phyloP scores from a whole-genome alignment of 2,888 invertebrate species.

The Rhagonycha lutea region DNA sequence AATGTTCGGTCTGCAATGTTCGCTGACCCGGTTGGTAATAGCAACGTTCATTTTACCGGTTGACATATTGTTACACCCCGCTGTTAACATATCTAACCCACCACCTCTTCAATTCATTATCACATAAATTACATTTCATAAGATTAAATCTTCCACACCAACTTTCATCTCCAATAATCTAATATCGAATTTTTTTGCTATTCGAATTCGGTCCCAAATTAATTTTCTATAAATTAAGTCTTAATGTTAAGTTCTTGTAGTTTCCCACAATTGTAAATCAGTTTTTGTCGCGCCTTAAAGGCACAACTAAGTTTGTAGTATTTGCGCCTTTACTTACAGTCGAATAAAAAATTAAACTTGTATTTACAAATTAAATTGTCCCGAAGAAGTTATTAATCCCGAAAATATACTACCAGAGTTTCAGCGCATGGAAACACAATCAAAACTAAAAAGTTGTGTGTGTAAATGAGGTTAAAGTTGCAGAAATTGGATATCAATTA shows the following conservation, averaged over 20 bases:
- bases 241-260: not conserved
- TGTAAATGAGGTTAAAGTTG: not conserved
- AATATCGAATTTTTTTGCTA: not conserved
- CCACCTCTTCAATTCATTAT: conserved; percentile 26
- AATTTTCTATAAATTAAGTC: not conserved
- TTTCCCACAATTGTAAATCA: not conserved
- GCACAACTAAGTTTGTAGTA: not conserved
- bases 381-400: not conserved
- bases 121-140: conserved; percentile 29
- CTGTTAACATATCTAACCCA: conserved; percentile 28
- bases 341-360: not conserved
- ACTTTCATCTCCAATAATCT: not conserved
- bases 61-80: conserved; percentile 34
- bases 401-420: not conserved
- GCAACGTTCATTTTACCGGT: conserved; percentile 31
- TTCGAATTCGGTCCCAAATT: not conserved
- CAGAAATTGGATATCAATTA: not conserved
- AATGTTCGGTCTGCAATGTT: conserved; percentile 38
- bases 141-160: not conserved
- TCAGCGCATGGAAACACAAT: not conserved
- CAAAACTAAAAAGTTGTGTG: not conserved
- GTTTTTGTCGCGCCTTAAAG: not conserved
- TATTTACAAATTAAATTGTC: not conserved
- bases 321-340: not conserved
- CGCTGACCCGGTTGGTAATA: conserved; percentile 35